Conservation (phyloP, 2,888 invertebrate genomes). For the Phytoseiulus persimilis region DNA sequence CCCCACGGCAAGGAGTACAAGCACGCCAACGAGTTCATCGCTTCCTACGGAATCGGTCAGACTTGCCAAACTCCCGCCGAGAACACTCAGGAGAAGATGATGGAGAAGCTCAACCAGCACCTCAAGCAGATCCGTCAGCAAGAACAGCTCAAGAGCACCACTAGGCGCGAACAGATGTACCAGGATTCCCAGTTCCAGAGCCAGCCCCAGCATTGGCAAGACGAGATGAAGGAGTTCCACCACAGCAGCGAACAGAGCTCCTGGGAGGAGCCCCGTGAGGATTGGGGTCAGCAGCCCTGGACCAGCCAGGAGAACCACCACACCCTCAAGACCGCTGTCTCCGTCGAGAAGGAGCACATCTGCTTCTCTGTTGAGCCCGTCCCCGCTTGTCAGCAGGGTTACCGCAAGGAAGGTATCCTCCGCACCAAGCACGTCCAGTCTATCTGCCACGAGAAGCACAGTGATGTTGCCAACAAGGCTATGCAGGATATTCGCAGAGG, state of each 20-base stretch:
- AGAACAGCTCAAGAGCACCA: background rate
- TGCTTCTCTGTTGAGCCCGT: conserved; percentile 21
- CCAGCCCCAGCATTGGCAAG: background rate
- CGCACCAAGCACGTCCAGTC: background rate
- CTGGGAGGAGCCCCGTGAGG: background rate
- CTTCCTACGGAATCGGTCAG: conserved; percentile 6
- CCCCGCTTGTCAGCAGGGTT: background rate
- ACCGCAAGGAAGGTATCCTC: conserved; percentile 19
- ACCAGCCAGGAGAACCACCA: background rate
- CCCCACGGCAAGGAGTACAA: background rate
- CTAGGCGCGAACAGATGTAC: conserved; percentile 11
- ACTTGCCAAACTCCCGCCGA: background rate
- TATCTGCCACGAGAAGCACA: background rate
- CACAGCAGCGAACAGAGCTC: background rate
- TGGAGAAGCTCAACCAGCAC: conserved; percentile 5
- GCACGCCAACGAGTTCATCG: conserved; percentile 28
- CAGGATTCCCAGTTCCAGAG: background rate
- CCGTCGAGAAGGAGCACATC: background rate
- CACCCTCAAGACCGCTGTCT: background rate
- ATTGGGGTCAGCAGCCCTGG: background rate
- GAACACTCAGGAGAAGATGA: background rate
- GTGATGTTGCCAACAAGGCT: background rate
- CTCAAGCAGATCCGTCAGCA: conserved; percentile 8
- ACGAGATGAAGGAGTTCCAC: background rate
- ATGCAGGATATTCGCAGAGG: conserved; percentile 11